A percentile compares a stretch with the other conserved stretches of the same genome.
Evolutionary conservation across 2,888 invertebrate genomes (phyloP).

Genomic region (Diogma glabrata): DNA sequence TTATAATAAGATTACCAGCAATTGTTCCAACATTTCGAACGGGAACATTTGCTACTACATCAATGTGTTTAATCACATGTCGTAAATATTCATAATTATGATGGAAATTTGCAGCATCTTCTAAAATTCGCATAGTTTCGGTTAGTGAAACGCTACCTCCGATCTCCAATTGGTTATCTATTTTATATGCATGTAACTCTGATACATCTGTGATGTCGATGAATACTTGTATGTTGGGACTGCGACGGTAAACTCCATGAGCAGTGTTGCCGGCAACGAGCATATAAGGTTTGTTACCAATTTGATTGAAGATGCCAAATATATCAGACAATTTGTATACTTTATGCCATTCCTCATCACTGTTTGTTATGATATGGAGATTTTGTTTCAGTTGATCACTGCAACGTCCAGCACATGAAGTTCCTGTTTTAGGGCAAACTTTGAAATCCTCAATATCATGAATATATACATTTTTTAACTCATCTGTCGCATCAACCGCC

Average conservation of each 20-base stretch:
- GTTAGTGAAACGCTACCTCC: constrained; percentile 41
- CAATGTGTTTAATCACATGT: constrained; percentile 51
- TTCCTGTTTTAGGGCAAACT: constrained; percentile 25
- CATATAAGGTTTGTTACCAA: constrained; percentile 42
- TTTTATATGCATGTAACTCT: constrained; percentile 39
- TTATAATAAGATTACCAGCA: constrained; percentile 53
- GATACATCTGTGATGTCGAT: constrained; percentile 51
- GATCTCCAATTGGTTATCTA: constrained; percentile 32
- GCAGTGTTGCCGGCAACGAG: constrained; percentile 67
- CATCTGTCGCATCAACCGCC: constrained; percentile 34
- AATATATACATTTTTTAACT: constrained; percentile 19
- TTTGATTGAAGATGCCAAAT: constrained; percentile 38
- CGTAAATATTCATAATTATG: constrained; percentile 47
- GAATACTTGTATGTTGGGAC: constrained; percentile 36
- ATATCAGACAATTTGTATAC: constrained; percentile 39
- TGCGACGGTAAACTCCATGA: constrained; percentile 45
- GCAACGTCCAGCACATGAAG: constrained; percentile 18
- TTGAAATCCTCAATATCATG: constrained; percentile 38
- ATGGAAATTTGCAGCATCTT: constrained; percentile 24
- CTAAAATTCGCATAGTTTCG: constrained; percentile 34
- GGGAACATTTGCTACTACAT: constrained; percentile 25
- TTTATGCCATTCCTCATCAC: constrained; percentile 40
- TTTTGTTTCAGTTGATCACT: too few species aligned
- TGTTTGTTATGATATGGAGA: constrained; percentile 30
- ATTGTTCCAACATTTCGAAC: constrained; percentile 37